These are phyloP conservation scores for Bucco capensis DNA, from an alignment of 2,113 vertebrate species.

Conservation along the genomic window DNA sequence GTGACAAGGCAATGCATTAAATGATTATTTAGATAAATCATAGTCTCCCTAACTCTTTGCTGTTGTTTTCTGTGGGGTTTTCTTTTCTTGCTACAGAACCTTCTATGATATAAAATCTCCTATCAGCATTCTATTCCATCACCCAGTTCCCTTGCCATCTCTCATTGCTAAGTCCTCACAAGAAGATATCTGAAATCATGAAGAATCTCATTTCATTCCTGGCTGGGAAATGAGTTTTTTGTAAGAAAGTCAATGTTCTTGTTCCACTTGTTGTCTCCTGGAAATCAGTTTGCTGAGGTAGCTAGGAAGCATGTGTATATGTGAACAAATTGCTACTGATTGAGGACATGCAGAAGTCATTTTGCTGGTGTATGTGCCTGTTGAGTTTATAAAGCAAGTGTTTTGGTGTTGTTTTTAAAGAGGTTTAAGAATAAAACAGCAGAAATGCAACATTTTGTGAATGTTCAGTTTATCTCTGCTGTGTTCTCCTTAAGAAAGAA, in stretches of 20 bases:
- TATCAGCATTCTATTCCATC: not conserved
- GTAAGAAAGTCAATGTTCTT: not conserved
- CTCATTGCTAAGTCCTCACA: not conserved
- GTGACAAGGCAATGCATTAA: not conserved
- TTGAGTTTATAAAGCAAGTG: too few relatives aligned
- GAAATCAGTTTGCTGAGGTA: not conserved
- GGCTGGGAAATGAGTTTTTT: not conserved
- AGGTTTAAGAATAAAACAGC: not conserved
- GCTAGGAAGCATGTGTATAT: not conserved
- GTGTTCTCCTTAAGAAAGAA: not conserved
- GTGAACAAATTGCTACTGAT: not conserved
- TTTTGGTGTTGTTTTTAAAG: too few relatives aligned
- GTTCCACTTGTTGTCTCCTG: not conserved
- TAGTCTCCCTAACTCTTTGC: not conserved
- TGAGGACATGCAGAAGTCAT: not conserved
- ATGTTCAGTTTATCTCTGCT: not conserved
- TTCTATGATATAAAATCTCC: not conserved
- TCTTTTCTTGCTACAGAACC: not conserved
- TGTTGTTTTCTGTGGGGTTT: not conserved
- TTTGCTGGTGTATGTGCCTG: not conserved
- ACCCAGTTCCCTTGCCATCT: fast-evolving
- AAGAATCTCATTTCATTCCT: not conserved
- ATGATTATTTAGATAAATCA: not conserved
- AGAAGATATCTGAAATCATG: not conserved
- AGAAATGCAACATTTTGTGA: not conserved